phyloP scores from a whole-genome alignment of 2,113 vertebrate genomes.

The Dipodomys stephensi region DNA sequence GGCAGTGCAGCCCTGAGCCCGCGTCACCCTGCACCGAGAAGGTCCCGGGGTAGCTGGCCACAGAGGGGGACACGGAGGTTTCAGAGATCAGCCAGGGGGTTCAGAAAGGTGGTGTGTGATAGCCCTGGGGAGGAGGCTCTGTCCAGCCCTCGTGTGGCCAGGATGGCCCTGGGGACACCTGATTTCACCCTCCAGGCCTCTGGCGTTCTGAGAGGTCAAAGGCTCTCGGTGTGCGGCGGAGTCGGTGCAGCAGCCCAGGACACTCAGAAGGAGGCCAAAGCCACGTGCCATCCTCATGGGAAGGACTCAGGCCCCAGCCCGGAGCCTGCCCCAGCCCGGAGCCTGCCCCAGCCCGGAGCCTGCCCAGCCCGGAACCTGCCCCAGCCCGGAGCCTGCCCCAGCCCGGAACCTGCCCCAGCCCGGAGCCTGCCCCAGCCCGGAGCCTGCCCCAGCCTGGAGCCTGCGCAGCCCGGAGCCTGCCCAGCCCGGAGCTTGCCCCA shows the following conservation, averaged over 20 bases:
- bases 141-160: no score
- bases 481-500: neutral
- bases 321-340: no score
- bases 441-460: rapidly evolving
- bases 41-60: neutral
- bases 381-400: neutral
- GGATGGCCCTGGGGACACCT: rapidly evolving
- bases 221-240: no score
- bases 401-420: no score
- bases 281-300: rapidly evolving
- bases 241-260: no score
- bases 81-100: neutral
- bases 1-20: neutral
- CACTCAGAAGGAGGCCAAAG: neutral
- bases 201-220: rapidly evolving
- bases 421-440: neutral
- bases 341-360: no score
- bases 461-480: neutral
- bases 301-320: no score
- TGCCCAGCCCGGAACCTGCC: no score
- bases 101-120: neutral
- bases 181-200: rapidly evolving
- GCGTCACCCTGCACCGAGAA: neutral
- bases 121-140: neutral
- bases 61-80: neutral